These are phyloP conservation scores for Trileptium ribeirensis DNA, from an alignment of 2,888 invertebrate species.

Conservation along the genomic window DNA sequence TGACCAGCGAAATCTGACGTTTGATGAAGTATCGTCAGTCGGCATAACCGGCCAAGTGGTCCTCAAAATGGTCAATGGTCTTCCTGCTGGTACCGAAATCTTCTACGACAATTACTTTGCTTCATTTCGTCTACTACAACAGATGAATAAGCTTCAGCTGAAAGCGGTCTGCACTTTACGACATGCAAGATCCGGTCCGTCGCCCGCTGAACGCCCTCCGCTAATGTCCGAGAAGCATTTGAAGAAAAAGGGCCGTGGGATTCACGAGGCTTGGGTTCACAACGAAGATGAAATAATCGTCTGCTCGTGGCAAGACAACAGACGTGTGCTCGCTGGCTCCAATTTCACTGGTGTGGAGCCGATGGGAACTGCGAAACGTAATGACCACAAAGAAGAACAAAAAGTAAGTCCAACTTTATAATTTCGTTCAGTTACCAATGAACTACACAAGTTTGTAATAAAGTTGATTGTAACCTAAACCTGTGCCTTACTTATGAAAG, in stretches of 20 bases:
- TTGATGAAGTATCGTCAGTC: too few species aligned
- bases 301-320: conserved; percentile 42
- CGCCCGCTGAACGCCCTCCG: too few species aligned
- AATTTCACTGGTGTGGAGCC: conserved; percentile 38
- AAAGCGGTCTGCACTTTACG: neutral
- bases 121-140: neutral
- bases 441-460: too few species aligned
- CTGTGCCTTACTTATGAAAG: too few species aligned
- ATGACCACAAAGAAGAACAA: conserved; percentile 27
- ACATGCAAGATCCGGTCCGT: too few species aligned
- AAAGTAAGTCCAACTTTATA: too few species aligned
- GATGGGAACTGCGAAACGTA: conserved; percentile 38
- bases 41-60: neutral
- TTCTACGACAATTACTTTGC: neutral
- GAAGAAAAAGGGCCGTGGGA: neutral
- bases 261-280: neutral
- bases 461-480: too few species aligned
- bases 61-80: neutral
- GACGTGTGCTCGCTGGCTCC: conserved; percentile 43
- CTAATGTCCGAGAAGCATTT: neutral
- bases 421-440: too few species aligned
- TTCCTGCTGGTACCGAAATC: neutral
- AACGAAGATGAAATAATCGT: conserved; percentile 30
- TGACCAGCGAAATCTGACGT: too few species aligned
- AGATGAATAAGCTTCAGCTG: neutral